Base-by-base conservation (phyloP, 1,140 invertebrate species). In the Spodoptera frugiperda region DNA sequence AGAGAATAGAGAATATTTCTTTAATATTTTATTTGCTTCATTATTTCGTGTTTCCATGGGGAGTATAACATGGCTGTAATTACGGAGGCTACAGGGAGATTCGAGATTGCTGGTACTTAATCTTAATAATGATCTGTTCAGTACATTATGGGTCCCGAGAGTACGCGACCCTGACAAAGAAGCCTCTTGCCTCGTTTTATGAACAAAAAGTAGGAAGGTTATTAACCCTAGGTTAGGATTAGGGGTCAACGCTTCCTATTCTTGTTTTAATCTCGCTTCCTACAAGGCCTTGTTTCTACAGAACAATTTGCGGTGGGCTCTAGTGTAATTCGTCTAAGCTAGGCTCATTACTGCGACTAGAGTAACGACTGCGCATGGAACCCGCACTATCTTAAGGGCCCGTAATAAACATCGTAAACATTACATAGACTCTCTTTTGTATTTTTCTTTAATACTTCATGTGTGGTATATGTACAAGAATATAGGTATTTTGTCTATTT, bases 201-300 rank as follows among this genome's bases (percentile, higher is more conserved):
- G 33, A 44, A 61, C n/a, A 15, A 61, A 44, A 61, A 61, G 57
- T 59, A 59, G 30, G 33, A 61, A 61, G 57, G 57, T 61, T 61
- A 44, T 44, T 39, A 61, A 61, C 57, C 57, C 39, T 61, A 61
- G 15, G 57, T 61, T 61, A 59, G 33, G 57, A 17, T 15, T 8
- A 44, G 33, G 17, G 57, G 57, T 61, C 57, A 61, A 61, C 17
- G 57, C 33, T 61, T 61, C 9, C n/a, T 14, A 59, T 59, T 61
- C 30, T 15, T 30, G 25, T 61, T 61, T 61, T 44, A 61, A 61
- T 61, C 57, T 39, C 57, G n/a, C n/a, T 9, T 39, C n/a, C 30
- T 61, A 61, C 57, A 44, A 4, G 33, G 33, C 30, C 57, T 61
- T 33, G 33, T 39, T 39, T 10, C 33, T 44, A 61, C 57, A 61